Evolutionary conservation across 2,888 invertebrate genomes (phyloP).

Genomic region (Liposcelis brunnea): DNA sequence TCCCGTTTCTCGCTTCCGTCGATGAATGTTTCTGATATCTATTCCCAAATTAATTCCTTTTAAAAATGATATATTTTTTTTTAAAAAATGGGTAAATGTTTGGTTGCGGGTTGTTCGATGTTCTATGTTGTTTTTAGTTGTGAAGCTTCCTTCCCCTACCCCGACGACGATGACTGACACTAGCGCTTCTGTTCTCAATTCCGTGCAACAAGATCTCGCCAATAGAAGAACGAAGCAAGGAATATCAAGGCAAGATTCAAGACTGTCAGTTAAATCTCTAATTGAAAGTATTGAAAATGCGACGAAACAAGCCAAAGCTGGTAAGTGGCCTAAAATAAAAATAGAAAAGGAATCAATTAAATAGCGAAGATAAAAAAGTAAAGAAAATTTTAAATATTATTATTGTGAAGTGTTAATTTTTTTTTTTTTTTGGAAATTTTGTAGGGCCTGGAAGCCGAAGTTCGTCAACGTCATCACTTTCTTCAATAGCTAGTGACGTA

Average conservation of each 20-base stretch:
- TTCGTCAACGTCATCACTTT: slow-evolving; percentile 44
- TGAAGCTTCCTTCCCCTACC: not conserved
- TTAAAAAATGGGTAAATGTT: too few relatives aligned
- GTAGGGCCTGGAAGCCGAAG: slow-evolving; percentile 31
- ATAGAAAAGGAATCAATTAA: slow-evolving; percentile 1
- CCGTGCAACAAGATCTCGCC: slow-evolving; percentile 39
- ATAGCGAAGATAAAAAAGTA: slow-evolving; percentile 1
- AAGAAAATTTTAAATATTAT: too few relatives aligned
- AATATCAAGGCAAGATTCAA: slow-evolving; percentile 47
- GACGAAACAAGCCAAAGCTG: slow-evolving; percentile 51
- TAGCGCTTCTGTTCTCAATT: slow-evolving; percentile 25
- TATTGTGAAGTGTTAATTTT: slow-evolving; percentile 11
- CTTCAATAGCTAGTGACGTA: slow-evolving; percentile 34
- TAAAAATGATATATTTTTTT: too few relatives aligned
- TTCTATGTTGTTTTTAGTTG: slow-evolving; percentile 1
- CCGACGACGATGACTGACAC: slow-evolving; percentile 8
- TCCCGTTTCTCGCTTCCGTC: too few relatives aligned
- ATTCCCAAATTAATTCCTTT: too few relatives aligned
- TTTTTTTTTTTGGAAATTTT: not conserved
- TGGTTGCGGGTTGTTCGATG: too few relatives aligned
- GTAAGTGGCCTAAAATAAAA: slow-evolving; percentile 30
- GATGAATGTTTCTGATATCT: too few relatives aligned
- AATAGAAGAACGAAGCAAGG: slow-evolving; percentile 36
- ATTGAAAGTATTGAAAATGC: slow-evolving; percentile 84
- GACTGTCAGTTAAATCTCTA: slow-evolving; percentile 74